These are phyloP conservation scores for Lasioglossum pauxillum DNA, from an alignment of 2,888 invertebrate genomes.

Conservation along the genomic window DNA sequence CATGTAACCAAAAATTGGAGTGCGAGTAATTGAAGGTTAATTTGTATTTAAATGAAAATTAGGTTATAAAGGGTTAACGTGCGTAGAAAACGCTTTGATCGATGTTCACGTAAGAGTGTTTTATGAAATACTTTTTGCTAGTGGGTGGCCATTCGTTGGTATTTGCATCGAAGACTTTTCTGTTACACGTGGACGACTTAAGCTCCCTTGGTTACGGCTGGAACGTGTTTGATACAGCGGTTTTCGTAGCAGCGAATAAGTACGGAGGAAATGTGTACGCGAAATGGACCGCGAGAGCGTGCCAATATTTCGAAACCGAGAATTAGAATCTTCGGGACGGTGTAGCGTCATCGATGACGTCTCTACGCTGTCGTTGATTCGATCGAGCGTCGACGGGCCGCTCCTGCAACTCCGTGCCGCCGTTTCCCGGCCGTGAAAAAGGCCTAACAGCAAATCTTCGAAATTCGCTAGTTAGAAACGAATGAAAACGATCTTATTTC, in stretches of 20 bases:
- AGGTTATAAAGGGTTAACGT: not conserved
- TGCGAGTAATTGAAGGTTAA: no score
- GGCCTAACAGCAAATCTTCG: constrained; percentile 61
- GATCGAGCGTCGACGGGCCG: not conserved
- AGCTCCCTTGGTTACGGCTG: constrained; percentile 45
- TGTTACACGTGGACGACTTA: constrained; percentile 21
- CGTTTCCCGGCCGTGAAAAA: constrained; percentile 42
- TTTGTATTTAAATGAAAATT: not conserved
- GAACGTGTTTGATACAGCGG: constrained; percentile 48
- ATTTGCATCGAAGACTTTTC: constrained; percentile 33
- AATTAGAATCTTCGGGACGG: not conserved
- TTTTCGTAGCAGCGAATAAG: constrained; percentile 41
- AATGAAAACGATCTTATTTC: constrained; percentile 42
- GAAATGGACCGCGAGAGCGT: constrained; percentile 17
- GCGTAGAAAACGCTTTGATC: not conserved
- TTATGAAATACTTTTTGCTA: not conserved
- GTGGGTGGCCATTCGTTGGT: constrained; percentile 19
- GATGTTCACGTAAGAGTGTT: not conserved
- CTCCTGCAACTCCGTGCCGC: constrained; percentile 30
- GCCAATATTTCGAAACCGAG: not conserved
- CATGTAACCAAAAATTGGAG: no score
- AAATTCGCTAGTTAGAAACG: constrained; percentile 56
- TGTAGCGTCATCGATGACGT: not conserved
- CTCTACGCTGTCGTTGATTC: constrained; percentile 23
- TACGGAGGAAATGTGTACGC: constrained; percentile 36